Percentiles rank a stretch among this genome's conserved stretches.
Conservation (phyloP, 2,113 vertebrate species). For the Nannobrachium achirus region DNA sequence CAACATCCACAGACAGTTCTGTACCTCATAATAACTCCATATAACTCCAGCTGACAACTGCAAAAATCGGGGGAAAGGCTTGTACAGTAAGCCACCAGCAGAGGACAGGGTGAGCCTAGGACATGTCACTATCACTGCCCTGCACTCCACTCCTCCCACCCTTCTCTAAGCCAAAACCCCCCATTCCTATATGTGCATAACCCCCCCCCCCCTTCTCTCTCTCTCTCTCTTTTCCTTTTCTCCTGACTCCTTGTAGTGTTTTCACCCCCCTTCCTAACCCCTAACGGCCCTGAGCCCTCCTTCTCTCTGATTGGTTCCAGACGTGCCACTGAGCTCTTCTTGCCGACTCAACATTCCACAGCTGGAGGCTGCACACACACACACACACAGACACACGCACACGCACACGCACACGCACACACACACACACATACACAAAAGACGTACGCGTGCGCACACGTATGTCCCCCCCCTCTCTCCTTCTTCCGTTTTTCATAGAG, state of each 20-base stretch:
- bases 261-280: conserved; percentile 49
- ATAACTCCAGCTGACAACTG: conserved; percentile 1
- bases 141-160: conserved; percentile 15
- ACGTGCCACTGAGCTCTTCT: conserved; percentile 78
- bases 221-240: conserved; percentile 18
- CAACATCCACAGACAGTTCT: conserved; percentile 4
- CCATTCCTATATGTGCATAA: not conserved
- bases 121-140: conserved; percentile 39
- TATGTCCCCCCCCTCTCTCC: conserved; percentile 50
- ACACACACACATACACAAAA: conserved; percentile 14
- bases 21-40: not conserved
- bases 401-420: conserved; percentile 34
- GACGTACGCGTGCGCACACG: conserved; percentile 20
- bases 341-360: conserved; percentile 82
- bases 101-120: conserved; percentile 57
- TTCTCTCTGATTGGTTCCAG: conserved; percentile 78
- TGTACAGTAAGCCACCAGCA: conserved; percentile 63
- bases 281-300: conserved; percentile 59
- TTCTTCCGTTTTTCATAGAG: conserved; percentile 44
- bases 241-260: not conserved
- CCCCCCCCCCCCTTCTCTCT: conserved; percentile 40
- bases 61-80: not conserved
- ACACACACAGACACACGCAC: conserved; percentile 30
- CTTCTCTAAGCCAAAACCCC: no score
- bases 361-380: conserved; percentile 63